These are phyloP conservation scores for Heterochromis multidens DNA, from an alignment of 2,113 vertebrate species.

Conservation along the genomic window DNA sequence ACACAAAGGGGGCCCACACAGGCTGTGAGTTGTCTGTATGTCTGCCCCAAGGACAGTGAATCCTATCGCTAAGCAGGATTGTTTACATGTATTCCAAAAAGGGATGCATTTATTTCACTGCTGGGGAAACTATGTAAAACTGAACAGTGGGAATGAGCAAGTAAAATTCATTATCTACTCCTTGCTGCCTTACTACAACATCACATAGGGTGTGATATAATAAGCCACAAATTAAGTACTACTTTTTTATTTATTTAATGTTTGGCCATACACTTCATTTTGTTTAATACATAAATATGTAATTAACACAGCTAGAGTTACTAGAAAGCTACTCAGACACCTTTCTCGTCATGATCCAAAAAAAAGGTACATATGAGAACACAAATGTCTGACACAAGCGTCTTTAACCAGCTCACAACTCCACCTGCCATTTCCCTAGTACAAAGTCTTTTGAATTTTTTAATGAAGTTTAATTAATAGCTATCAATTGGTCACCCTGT, in stretches of 20 bases:
- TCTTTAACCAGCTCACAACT: not conserved
- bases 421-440: not conserved
- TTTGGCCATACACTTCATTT: not conserved
- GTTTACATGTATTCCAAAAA: constrained; percentile 60
- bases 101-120: constrained; percentile 22
- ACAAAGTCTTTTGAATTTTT: not conserved
- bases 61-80: constrained; percentile 2
- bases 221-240: too few relatives aligned
- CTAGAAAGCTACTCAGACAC: not conserved
- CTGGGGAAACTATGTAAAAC: constrained; percentile 5
- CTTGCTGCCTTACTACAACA: not conserved
- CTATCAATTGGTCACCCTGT: not conserved
- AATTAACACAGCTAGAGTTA: not conserved
- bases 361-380: too few relatives aligned
- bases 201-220: not conserved
- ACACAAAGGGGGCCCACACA: constrained; percentile 65
- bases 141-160: not conserved
- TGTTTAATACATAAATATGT: not conserved
- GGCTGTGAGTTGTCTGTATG: constrained; percentile 40
- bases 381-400: not conserved
- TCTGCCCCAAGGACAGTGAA: constrained; percentile 38
- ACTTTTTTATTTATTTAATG: not conserved
- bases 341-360: not conserved
- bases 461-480: not conserved
- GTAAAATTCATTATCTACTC: not conserved